A percentile compares a stretch with the other conserved stretches of the same genome.
Evolutionary conservation across 2,888 invertebrate species (phyloP).

Genomic region (Sturmia bella): DNA sequence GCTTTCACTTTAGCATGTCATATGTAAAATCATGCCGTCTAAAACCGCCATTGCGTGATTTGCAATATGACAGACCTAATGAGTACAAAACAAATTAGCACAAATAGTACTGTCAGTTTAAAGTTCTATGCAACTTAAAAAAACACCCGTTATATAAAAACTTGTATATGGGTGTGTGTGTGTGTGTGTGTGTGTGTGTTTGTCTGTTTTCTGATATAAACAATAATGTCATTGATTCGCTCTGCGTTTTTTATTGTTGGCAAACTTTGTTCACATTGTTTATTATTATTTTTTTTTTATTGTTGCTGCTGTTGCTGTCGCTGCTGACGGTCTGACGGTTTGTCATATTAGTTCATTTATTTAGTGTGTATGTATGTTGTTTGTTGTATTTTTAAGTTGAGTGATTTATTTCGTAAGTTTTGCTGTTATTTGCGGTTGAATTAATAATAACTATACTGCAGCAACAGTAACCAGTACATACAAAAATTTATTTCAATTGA

Average conservation of each 20-base stretch:
- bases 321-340: neutral
- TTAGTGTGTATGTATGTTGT: slow-evolving; percentile 8
- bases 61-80: too few relatives aligned
- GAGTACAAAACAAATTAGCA: too few relatives aligned
- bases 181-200: neutral
- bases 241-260: slow-evolving; percentile 21
- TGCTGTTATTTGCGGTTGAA: slow-evolving; percentile 45
- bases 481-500: slow-evolving; percentile 77
- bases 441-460: slow-evolving; percentile 43
- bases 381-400: slow-evolving; percentile 47
- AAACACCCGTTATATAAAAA: too few relatives aligned
- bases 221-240: slow-evolving; percentile 57
- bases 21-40: too few relatives aligned
- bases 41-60: too few relatives aligned
- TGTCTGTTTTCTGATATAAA: neutral
- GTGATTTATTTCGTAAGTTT: slow-evolving; percentile 58
- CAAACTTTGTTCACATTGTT: slow-evolving; percentile 36
- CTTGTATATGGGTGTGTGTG: neutral
- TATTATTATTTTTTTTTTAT: slow-evolving; percentile 25
- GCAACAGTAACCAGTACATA: slow-evolving; percentile 24
- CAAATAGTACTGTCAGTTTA: too few relatives aligned
- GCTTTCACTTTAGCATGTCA: too few relatives aligned
- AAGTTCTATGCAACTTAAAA: too few relatives aligned
- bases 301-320: slow-evolving; percentile 20
- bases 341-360: slow-evolving; percentile 35